These are phyloP conservation scores for Leptonema lineaticorne DNA, from an alignment of 1,140 invertebrate species.

Conservation along the genomic window DNA sequence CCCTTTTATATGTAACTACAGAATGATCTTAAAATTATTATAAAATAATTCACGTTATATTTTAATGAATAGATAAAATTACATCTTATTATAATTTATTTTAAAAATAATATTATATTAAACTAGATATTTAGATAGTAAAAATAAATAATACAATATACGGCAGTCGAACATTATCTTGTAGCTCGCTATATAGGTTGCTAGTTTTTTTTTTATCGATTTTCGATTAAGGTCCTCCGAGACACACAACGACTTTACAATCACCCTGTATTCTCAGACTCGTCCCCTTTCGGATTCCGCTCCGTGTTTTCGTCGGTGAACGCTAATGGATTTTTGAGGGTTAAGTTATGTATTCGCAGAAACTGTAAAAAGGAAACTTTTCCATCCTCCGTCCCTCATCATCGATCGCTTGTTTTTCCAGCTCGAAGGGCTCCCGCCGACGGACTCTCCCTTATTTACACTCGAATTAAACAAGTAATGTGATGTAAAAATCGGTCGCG, in stretches of 20 bases:
- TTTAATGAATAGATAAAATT: no score
- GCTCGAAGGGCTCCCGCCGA: background rate
- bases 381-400: background rate
- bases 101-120: no score
- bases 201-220: background rate
- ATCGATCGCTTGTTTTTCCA: background rate
- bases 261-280: background rate
- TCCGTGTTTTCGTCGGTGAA: background rate
- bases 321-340: slow-evolving; percentile 41
- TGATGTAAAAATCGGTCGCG: slow-evolving; percentile 8
- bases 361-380: slow-evolving; percentile 38
- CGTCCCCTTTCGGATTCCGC: background rate
- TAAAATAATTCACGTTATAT: no score
- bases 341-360: slow-evolving; percentile 32
- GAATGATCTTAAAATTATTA: no score
- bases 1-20: no score
- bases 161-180: no score
- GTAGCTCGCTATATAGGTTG: no score
- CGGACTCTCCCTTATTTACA: slow-evolving; percentile 10
- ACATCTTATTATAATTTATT: no score
- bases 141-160: no score
- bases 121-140: no score
- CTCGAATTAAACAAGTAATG: slow-evolving; percentile 27
- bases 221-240: no score
- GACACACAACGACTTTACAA: background rate